phyloP scores from a whole-genome alignment of 1,140 invertebrate species.

The Drosophila carrolli region DNA sequence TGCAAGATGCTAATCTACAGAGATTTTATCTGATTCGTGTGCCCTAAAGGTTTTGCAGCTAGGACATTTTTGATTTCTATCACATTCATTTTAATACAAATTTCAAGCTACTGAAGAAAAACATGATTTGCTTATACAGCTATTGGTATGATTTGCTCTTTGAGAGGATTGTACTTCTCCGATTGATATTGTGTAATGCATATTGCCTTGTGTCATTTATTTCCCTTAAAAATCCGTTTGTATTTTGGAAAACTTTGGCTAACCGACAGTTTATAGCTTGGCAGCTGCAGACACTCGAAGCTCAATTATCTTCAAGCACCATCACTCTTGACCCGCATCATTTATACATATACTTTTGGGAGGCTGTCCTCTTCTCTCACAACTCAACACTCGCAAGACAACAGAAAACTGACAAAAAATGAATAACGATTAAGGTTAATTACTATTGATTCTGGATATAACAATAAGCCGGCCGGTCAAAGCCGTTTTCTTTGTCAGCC shows the following conservation, averaged over 20 bases:
- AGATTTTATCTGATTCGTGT: conserved; percentile 19
- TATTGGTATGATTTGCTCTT: too few species aligned
- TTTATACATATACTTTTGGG: conserved; percentile 20
- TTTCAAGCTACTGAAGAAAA: too few species aligned
- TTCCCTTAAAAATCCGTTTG: not conserved
- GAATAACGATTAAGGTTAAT: conserved; percentile 76
- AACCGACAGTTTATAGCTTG: not conserved
- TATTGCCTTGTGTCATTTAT: not conserved
- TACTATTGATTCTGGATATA: conserved; percentile 76
- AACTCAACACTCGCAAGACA: conserved; percentile 45
- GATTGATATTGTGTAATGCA: not conserved
- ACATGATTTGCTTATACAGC: too few species aligned
- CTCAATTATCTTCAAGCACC: conserved; percentile 30
- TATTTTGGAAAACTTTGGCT: not conserved
- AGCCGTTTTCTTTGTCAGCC: conserved; percentile 55
- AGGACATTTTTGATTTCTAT: too few species aligned
- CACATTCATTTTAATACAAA: too few species aligned
- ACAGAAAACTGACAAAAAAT: conserved; percentile 39
- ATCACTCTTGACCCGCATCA: conserved; percentile 47
- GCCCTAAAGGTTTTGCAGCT: conserved; percentile 1
- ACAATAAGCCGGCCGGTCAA: conserved; percentile 33
- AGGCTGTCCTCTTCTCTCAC: conserved; percentile 24
- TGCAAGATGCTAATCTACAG: conserved; percentile 20
- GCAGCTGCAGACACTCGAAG: conserved; percentile 31
- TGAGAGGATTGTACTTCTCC: not conserved